Evolutionary conservation across 2,113 vertebrate species (phyloP).

Genomic region (Misgurnus mizolepis): DNA sequence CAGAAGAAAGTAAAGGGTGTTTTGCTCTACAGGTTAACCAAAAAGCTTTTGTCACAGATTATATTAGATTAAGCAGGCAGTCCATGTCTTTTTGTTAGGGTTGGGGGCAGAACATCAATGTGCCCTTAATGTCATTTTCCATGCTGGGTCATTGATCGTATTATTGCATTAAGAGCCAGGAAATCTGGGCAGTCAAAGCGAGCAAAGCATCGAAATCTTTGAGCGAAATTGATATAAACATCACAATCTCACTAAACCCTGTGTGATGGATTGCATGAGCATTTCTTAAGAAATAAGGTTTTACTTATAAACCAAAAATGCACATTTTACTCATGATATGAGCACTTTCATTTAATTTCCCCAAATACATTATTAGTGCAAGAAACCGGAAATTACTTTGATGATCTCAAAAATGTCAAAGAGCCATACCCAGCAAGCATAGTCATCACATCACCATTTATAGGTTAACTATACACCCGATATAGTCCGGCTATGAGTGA

Average conservation of each 20-base stretch:
- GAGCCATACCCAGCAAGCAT: too few relatives aligned
- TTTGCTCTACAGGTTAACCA: constrained; percentile 7
- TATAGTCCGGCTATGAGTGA: too few relatives aligned
- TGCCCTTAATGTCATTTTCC: constrained; percentile 44
- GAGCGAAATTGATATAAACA: constrained; percentile 25
- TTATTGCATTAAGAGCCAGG: constrained; percentile 10
- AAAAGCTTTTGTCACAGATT: constrained; percentile 4
- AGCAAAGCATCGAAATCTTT: neutral
- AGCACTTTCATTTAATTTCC: too few relatives aligned
- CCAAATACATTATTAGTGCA: too few relatives aligned
- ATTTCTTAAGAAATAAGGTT: too few relatives aligned
- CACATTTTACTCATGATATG: too few relatives aligned
- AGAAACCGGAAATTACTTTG: too few relatives aligned
- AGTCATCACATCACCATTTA: too few relatives aligned
- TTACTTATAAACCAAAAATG: neutral
- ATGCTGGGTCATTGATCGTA: constrained; percentile 24
- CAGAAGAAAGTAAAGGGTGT: neutral
- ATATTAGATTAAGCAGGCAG: neutral
- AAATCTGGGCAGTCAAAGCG: constrained; percentile 4
- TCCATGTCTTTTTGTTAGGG: neutral
- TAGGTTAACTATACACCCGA: too few relatives aligned
- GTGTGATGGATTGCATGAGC: too few relatives aligned
- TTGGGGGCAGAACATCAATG: constrained; percentile 4
- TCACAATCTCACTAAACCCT: neutral
- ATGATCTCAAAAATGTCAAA: too few relatives aligned